phyloP scores from a whole-genome alignment of 2,797 vertebrate species.

The Scolopax bukidnonensis region DNA sequence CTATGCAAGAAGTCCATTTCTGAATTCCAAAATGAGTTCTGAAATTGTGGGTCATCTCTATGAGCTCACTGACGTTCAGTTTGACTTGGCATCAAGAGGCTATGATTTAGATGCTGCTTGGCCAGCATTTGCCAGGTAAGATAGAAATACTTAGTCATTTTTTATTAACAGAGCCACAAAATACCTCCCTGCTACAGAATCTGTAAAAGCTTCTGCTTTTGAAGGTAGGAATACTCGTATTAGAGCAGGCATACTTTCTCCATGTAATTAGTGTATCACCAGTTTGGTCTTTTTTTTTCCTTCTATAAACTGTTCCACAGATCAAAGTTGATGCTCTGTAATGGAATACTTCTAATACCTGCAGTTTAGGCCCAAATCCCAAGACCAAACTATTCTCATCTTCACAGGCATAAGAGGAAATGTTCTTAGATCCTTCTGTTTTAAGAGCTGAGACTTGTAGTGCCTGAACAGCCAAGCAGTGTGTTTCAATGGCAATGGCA shows the following conservation, averaged over 20 bases:
- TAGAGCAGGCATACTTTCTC: neutral
- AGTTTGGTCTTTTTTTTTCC: neutral
- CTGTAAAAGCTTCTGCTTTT: neutral
- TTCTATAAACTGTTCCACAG: neutral
- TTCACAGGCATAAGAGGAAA: neutral
- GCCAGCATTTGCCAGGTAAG: constrained; percentile 94
- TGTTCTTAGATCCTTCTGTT: neutral
- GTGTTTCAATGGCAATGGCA: neutral
- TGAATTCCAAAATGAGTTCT: constrained; percentile 88
- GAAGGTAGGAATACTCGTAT: neutral
- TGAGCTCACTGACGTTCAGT: constrained; percentile 94
- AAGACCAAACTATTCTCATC: neutral
- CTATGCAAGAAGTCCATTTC: constrained; percentile 91
- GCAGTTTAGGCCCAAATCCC: neutral
- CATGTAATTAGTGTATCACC: neutral
- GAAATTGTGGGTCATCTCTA: constrained; percentile 93
- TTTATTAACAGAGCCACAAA: neutral
- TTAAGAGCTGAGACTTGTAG: neutral
- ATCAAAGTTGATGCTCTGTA: neutral
- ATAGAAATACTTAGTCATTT: neutral
- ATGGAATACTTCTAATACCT: neutral
- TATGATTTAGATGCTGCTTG: constrained; percentile 93
- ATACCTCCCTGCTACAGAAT: neutral
- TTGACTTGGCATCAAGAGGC: constrained; percentile 93
- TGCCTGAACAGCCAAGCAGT: neutral